phyloP scores from a whole-genome alignment of 1,140 invertebrate species.

The Aphelinus atriplicis region DNA sequence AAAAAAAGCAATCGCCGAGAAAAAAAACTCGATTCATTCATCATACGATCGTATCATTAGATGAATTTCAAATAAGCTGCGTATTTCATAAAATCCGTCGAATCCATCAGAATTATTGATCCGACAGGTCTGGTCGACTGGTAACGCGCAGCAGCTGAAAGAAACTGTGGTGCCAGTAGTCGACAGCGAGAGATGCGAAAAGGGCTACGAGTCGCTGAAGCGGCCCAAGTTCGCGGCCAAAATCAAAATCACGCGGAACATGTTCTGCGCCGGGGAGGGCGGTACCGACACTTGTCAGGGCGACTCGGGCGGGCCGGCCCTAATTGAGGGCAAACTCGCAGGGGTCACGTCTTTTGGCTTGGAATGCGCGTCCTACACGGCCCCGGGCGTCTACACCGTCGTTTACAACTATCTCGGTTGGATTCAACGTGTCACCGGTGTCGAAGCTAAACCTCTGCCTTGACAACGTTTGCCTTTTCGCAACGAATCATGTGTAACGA shows the following conservation, averaged over 20 bases:
- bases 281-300: conserved; percentile 43
- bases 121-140: background rate
- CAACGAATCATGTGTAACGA: too few species aligned
- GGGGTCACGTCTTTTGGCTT: conserved; percentile 67
- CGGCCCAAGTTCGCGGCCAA: too few species aligned
- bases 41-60: background rate
- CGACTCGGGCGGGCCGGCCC: conserved; percentile 51
- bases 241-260: background rate
- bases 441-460: too few species aligned
- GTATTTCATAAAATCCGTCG: background rate
- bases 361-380: conserved; percentile 62
- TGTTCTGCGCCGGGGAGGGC: conserved; percentile 12
- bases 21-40: too few species aligned
- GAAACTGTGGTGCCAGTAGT: background rate
- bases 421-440: conserved; percentile 47
- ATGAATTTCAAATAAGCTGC: background rate
- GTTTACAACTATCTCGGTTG: conserved; percentile 55
- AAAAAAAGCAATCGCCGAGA: too few species aligned
- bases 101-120: background rate
- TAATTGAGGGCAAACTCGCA: conserved; percentile 47
- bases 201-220: background rate
- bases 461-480: too few species aligned
- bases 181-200: background rate
- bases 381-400: conserved; percentile 69
- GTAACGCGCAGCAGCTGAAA: background rate